phyloP scores from a whole-genome alignment of 2,113 vertebrate species.

The Zeus faber region DNA sequence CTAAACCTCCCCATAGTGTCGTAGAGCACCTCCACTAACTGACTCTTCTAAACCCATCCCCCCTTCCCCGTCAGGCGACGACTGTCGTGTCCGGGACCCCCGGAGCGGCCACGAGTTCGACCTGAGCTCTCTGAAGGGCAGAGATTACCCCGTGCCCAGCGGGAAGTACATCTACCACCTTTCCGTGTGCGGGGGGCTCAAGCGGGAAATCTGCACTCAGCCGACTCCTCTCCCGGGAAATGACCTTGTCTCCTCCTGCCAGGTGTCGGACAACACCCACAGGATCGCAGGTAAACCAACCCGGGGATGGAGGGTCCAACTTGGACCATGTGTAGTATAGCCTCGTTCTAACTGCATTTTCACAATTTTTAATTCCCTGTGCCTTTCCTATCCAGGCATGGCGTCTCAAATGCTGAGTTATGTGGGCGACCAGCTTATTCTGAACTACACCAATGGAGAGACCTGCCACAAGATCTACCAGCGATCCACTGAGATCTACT shows the following conservation, averaged over 20 bases:
- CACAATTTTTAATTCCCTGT: neutral
- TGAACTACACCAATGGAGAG: conserved; percentile 90
- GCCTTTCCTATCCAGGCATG: conserved; percentile 69
- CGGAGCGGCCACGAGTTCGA: conserved; percentile 81
- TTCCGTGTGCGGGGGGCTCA: conserved; percentile 81
- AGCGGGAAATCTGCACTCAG: conserved; percentile 60
- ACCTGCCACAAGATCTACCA: conserved; percentile 84
- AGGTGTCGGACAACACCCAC: conserved; percentile 59
- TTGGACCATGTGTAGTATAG: too few relatives aligned
- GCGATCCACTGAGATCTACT: conserved; percentile 87
- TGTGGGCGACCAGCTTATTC: conserved; percentile 86
- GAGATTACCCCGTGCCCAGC: conserved; percentile 68
- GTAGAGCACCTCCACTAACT: too few relatives aligned
- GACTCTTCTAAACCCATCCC: too few relatives aligned
- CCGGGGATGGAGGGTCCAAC: too few relatives aligned
- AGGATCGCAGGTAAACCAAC: conserved; percentile 85
- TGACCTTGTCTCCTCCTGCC: conserved; percentile 79
- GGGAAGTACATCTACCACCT: conserved; percentile 84
- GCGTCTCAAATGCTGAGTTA: conserved; percentile 80
- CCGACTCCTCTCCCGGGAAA: neutral
- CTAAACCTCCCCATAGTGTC: too few relatives aligned
- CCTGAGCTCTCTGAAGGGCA: conserved; percentile 76
- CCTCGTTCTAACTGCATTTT: too few relatives aligned
- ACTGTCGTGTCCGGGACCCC: conserved; percentile 87
- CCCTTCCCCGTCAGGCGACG: conserved; percentile 67